A percentile compares a stretch with the other conserved stretches of the same genome.
These are phyloP conservation scores for Tetragonisca angustula DNA, from an alignment of 2,888 invertebrate species.

Conservation along the genomic window DNA sequence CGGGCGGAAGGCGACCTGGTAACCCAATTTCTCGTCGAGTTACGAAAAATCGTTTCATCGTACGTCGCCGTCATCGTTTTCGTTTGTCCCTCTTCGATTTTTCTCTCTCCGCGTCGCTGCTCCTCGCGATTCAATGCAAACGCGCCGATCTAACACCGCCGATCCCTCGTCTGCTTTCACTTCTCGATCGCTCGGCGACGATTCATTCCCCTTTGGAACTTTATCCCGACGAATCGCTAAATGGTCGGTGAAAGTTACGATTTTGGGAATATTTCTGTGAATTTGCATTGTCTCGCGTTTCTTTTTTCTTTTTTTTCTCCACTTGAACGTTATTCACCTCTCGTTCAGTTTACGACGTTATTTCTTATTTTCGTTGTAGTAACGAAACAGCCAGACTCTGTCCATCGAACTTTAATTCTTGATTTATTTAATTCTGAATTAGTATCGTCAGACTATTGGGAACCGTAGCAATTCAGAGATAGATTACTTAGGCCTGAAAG, in stretches of 20 bases:
- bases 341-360: background rate
- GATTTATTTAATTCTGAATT: too few relatives aligned
- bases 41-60: constrained; percentile 69
- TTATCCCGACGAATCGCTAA: constrained; percentile 11
- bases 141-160: constrained; percentile 36
- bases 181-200: constrained; percentile 21
- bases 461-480: too few relatives aligned
- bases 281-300: too few relatives aligned
- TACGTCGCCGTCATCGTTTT: constrained; percentile 23
- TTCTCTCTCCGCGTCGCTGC: constrained; percentile 39
- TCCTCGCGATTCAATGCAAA: constrained; percentile 48
- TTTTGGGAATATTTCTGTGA: constrained; percentile 35
- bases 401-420: too few relatives aligned
- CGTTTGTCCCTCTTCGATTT: constrained; percentile 38
- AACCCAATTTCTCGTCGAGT: constrained; percentile 65
- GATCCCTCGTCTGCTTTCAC: constrained; percentile 62
- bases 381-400: background rate
- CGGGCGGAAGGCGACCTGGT: constrained; percentile 71
- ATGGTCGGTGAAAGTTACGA: constrained; percentile 40
- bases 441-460: too few relatives aligned
- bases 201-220: constrained; percentile 20
- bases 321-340: background rate
- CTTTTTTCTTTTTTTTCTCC: background rate
- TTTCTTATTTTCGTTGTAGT: background rate
- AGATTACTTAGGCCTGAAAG: too few relatives aligned